These are phyloP conservation scores for Capreolus pygargus DNA, from an alignment of 2,113 vertebrate genomes.

Conservation along the genomic window DNA sequence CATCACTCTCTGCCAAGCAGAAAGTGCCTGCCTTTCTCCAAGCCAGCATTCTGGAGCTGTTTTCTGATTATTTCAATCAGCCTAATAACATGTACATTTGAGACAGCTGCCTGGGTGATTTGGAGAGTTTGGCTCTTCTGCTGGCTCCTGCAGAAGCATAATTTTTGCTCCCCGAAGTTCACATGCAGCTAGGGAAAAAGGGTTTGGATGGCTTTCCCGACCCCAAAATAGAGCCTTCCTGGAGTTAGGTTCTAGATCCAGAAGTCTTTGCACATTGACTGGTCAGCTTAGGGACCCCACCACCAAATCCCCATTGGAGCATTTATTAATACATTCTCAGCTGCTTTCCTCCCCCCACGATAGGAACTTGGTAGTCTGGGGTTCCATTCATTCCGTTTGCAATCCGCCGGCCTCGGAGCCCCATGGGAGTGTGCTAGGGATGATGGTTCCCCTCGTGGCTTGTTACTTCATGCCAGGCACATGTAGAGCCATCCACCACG, in stretches of 20 bases:
- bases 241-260: conserved; percentile 65
- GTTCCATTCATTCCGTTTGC: conserved; percentile 72
- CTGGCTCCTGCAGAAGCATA: conserved; percentile 71
- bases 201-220: conserved; percentile 64
- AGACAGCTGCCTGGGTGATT: conserved; percentile 74
- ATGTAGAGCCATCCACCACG: conserved; percentile 53
- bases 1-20: conserved; percentile 73
- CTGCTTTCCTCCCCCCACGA: conserved; percentile 42
- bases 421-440: conserved; percentile 57
- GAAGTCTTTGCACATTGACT: conserved; percentile 70
- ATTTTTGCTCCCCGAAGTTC: conserved; percentile 64
- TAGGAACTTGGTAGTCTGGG: conserved; percentile 65
- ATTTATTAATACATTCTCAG: conserved; percentile 53
- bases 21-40: conserved; percentile 57
- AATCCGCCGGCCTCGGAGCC: conserved; percentile 68
- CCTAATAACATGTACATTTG: conserved; percentile 75
- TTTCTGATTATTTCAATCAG: conserved; percentile 78
- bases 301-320: conserved; percentile 65
- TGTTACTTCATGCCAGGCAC: conserved; percentile 75
- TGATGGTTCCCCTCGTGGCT: conserved; percentile 63
- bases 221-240: conserved; percentile 73
- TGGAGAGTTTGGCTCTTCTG: conserved; percentile 72
- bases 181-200: conserved; percentile 63
- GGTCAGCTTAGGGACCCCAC: conserved; percentile 71
- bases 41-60: conserved; percentile 68